Evolutionary conservation across 2,113 vertebrate species (phyloP).

Genomic region (Nymphicus hollandicus): DNA sequence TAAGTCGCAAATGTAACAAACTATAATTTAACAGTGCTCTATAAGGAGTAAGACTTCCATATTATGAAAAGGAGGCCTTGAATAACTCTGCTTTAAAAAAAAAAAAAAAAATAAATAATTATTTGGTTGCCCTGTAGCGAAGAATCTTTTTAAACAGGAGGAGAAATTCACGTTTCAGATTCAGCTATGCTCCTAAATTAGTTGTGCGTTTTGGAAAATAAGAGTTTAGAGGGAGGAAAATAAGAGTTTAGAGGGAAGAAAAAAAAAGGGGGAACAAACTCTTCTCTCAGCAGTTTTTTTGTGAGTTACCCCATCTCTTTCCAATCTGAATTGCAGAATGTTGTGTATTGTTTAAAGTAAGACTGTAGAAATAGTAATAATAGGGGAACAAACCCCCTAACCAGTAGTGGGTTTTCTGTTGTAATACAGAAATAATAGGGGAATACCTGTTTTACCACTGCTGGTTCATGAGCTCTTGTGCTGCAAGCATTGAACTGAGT

Average conservation of each 20-base stretch:
- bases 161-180: background rate
- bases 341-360: background rate
- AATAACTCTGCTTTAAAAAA: background rate
- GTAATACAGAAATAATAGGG: background rate
- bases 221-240: background rate
- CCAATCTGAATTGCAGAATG: background rate
- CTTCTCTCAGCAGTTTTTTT: background rate
- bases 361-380: background rate
- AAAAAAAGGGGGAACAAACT: background rate
- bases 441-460: background rate
- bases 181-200: background rate
- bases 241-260: background rate
- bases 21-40: background rate
- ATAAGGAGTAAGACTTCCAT: background rate
- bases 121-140: background rate
- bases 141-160: background rate
- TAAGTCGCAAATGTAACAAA: background rate
- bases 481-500: background rate
- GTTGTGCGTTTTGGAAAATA: background rate
- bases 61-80: background rate
- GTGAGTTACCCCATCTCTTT: background rate
- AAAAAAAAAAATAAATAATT: background rate
- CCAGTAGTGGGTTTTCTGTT: background rate
- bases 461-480: background rate
- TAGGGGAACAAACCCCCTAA: rapidly evolving